Evolutionary conservation across 2,113 vertebrate genomes (phyloP), one percentile per base, ranked within the genome.

Genomic region (Mesoclemmys tuberculata): DNA sequence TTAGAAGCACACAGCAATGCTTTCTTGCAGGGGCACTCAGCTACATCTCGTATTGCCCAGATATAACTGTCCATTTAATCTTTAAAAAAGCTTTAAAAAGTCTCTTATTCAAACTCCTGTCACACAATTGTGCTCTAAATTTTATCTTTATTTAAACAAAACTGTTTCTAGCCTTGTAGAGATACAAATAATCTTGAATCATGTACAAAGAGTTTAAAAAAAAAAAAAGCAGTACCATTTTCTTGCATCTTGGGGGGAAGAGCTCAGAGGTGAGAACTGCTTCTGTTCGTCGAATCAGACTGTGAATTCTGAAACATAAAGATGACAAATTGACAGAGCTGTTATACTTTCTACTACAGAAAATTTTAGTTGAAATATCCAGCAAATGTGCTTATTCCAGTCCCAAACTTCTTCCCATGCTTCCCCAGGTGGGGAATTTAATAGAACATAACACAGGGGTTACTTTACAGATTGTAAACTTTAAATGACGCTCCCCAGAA

Each of bases 71-170:
- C 51, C 51, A 52, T 14, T 18, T 52, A 52, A 52, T 52, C 18
- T 52, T 52, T 52, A 51, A 52, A 52, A 52, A 52, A 52, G 51
- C 51, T 52, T 52, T 52, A 52, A 52, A 52, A 52, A 52, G 51
- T 52, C 51, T 49, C 49, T 51, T 51, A 52, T 52, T 52, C 16
- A 18, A 52, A 18, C 51, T 52, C 51, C 51, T 52, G 16, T 52
- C 16, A 52, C 51, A 52, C 13, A 52, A 18, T 52, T 52, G 51
- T 52, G 12, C 51, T 51, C 9, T 11, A 51, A 51, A 91, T 31
- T 5, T 88, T 12, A 16, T 35, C 10, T 79, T 92, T 85, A n/a
- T 91, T 88, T 82, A 82, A 84, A 84, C 27, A 91, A 51, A 90
- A 93, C 56, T 82, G 12, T 8, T 7, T 78, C 44, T 90, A 12